Evolutionary conservation across 1,140 invertebrate species (phyloP), one percentile per base, ranked within the genome.

Genomic region (Elysia chlorotica): DNA sequence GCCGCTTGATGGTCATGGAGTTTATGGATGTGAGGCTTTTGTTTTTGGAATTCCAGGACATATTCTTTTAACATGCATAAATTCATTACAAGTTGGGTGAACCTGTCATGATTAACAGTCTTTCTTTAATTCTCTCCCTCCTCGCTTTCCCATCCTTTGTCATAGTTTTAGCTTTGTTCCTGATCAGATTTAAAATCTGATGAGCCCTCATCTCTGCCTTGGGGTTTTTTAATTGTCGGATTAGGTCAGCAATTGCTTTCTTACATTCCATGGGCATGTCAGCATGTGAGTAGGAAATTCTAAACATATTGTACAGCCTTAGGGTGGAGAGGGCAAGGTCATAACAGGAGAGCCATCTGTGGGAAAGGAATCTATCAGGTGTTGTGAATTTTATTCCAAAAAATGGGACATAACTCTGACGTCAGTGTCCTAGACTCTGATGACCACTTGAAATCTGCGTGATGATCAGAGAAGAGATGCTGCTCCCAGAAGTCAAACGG

Each of bases 281-380:
- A 62, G 21, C 23, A 37, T 35, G 36, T 54, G 70, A 57, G 79
- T 57, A 76, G 79, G 36, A 79, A 76, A n/a, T 78, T 6, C 56
- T 35, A 14, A 67, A 77, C 17, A 68, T 71, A 63, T 75, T 67
- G 62, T 62, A 73, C 65, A 80, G 35, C 53, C 73, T 36, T 2
- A 19, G 41, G 30, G 68, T 76, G n/a, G 74, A 56, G 23, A 71
- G 5, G 30, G 78, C 38, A 6, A 78, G 37, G 54, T 79, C 74
- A 74, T 78, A 76, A 4, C 38, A 37, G 35, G 78, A 81, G n/a
- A 81, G 71, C 79, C 79, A 81, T 57, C 76, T 63, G 65, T 76
- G 76, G 10, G 65, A 30, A 41, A 80, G 53, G 65, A 63, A 78
- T 36, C 70, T 66, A 4, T 65, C 48, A n/a, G 79, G 78, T 25